phyloP scores from a whole-genome alignment of 2,888 invertebrate species.

The Tenthredo distinguenda region DNA sequence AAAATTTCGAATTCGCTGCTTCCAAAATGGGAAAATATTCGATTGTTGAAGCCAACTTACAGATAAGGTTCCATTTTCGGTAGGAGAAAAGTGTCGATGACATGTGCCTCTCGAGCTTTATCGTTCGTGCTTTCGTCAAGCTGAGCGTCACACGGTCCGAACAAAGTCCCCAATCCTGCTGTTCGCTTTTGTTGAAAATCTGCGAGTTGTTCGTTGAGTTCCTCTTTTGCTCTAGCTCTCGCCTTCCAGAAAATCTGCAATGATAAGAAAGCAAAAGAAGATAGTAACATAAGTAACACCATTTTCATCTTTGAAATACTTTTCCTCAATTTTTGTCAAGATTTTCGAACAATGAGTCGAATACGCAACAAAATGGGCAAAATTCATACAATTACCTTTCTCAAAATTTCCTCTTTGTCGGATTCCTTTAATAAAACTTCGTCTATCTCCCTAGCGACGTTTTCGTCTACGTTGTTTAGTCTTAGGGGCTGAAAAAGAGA shows the following conservation, averaged over 20 bases:
- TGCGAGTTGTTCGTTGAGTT: constrained; percentile 88
- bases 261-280: constrained; percentile 49
- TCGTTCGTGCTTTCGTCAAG: constrained; percentile 90
- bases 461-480: constrained; percentile 90
- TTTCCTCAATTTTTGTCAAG: not conserved
- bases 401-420: constrained; percentile 93
- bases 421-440: constrained; percentile 90
- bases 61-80: constrained; percentile 86
- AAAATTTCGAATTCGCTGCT: not conserved
- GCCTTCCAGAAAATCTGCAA: constrained; percentile 91
- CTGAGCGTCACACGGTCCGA: constrained; percentile 91
- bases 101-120: constrained; percentile 86
- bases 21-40: not conserved
- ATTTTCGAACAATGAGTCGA: not conserved
- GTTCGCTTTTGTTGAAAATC: constrained; percentile 94
- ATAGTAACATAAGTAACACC: not conserved
- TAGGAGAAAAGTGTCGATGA: constrained; percentile 87
- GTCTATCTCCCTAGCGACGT: constrained; percentile 93
- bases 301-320: not conserved
- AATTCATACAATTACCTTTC: constrained; percentile 82
- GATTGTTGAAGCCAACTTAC: constrained; percentile 77
- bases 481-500: constrained; percentile 85
- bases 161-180: constrained; percentile 93
- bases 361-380: constrained; percentile 20
- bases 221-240: constrained; percentile 90